Conservation (phyloP, 2,113 vertebrate species). For the Oncorhynchus keta region DNA sequence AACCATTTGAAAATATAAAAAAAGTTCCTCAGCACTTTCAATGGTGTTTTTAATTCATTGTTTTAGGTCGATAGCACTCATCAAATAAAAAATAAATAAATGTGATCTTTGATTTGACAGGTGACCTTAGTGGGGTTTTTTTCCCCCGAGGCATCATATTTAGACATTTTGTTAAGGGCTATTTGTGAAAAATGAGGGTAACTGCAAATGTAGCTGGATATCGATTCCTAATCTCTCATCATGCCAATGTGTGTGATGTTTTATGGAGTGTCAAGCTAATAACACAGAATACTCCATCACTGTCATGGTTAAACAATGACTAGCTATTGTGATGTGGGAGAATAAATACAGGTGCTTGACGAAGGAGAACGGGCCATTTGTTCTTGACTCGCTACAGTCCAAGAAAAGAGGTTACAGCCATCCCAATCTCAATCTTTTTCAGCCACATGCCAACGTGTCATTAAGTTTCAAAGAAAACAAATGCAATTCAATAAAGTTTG, state of each 20-base stretch:
- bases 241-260: slow-evolving; percentile 82
- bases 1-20: neutral
- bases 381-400: slow-evolving; percentile 73
- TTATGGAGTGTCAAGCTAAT: slow-evolving; percentile 86
- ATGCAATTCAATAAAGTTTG: slow-evolving; percentile 3
- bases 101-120: neutral
- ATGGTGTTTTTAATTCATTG: neutral
- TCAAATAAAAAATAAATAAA: slow-evolving; percentile 25
- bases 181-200: slow-evolving; percentile 69
- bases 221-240: slow-evolving; percentile 84
- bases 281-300: slow-evolving; percentile 81
- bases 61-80: neutral
- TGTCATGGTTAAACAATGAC: slow-evolving; percentile 86
- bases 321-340: slow-evolving; percentile 81
- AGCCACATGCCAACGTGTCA: slow-evolving; percentile 18
- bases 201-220: slow-evolving; percentile 79
- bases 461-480: slow-evolving; percentile 19
- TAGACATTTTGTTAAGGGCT: slow-evolving; percentile 77
- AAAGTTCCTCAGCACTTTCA: neutral
- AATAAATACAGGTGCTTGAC: slow-evolving; percentile 84
- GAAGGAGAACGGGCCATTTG: slow-evolving; percentile 82
- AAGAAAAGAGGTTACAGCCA: slow-evolving; percentile 35
- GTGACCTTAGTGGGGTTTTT: slow-evolving; percentile 53
- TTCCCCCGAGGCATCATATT: slow-evolving; percentile 75
- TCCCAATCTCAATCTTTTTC: slow-evolving; percentile 22